Percentiles rank a stretch among this genome's conserved stretches.
phyloP scores from a whole-genome alignment of 2,113 vertebrate genomes.

The Azemiops feae region DNA sequence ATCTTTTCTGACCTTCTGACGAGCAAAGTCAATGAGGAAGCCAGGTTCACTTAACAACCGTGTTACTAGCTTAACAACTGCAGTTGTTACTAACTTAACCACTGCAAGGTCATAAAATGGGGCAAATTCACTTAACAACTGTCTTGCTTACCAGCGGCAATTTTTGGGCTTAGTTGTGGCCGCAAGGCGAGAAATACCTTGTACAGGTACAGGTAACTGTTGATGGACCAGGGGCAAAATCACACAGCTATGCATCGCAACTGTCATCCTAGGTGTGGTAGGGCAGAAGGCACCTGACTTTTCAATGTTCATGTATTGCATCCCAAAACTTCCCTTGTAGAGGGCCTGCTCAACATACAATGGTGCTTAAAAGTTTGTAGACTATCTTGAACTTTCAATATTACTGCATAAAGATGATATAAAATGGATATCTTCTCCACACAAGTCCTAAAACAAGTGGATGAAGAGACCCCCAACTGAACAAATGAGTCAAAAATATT shows the following conservation, averaged over 20 bases:
- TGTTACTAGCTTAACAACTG: no score
- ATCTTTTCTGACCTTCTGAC: no score
- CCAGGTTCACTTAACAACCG: no score
- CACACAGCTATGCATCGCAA: not conserved
- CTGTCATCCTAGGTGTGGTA: not conserved
- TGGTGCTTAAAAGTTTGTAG: not conserved
- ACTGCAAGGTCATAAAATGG: no score
- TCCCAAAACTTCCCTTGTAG: not conserved
- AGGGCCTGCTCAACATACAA: not conserved
- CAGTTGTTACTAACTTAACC: no score
- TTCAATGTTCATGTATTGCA: not conserved
- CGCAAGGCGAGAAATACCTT: no score
- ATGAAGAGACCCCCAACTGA: not conserved
- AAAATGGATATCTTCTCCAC: not conserved
- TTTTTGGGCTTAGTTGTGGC: no score
- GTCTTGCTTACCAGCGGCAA: no score
- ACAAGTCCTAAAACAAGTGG: not conserved
- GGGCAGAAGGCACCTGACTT: not conserved
- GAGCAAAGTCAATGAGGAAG: no score
- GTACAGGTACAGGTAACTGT: not conserved
- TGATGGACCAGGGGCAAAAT: not conserved
- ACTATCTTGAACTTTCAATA: not conserved
- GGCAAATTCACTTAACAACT: no score
- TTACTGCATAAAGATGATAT: not conserved
- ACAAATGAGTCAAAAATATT: not conserved